Conservation (phyloP, 2,113 vertebrate species). For the Uria aalge region DNA sequence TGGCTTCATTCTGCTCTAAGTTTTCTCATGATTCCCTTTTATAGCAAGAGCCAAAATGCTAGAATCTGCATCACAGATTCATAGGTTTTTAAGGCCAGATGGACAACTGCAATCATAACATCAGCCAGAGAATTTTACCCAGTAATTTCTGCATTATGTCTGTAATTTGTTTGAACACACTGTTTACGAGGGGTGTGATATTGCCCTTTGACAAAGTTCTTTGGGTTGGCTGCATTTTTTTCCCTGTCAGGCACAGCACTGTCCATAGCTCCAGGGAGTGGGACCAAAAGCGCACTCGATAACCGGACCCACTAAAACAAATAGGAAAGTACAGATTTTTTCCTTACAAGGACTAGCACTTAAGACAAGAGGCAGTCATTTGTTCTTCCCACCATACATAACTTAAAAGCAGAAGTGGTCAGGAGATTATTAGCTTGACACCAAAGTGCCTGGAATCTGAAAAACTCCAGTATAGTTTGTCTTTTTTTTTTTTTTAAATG, state of each 20-base stretch:
- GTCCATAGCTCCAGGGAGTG: not conserved
- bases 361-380: not conserved
- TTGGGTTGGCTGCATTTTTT: not conserved
- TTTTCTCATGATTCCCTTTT: not conserved
- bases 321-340: not conserved
- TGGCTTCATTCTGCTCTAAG: conserved; percentile 17
- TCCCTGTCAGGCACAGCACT: not conserved
- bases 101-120: conserved; percentile 9
- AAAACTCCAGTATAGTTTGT: not conserved
- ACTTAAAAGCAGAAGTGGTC: not conserved
- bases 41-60: not conserved
- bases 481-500: not conserved
- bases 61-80: not conserved
- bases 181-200: not conserved
- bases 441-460: not conserved
- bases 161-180: not conserved
- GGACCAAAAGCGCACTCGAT: not conserved
- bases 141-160: conserved; percentile 10
- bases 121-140: not conserved
- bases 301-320: not conserved
- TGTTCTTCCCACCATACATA: not conserved
- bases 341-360: not conserved
- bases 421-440: not conserved
- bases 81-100: conserved; percentile 30
- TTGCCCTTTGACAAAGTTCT: not conserved